Evolutionary conservation across 1,140 invertebrate genomes (phyloP).

Genomic region (Philaenus spumarius): DNA sequence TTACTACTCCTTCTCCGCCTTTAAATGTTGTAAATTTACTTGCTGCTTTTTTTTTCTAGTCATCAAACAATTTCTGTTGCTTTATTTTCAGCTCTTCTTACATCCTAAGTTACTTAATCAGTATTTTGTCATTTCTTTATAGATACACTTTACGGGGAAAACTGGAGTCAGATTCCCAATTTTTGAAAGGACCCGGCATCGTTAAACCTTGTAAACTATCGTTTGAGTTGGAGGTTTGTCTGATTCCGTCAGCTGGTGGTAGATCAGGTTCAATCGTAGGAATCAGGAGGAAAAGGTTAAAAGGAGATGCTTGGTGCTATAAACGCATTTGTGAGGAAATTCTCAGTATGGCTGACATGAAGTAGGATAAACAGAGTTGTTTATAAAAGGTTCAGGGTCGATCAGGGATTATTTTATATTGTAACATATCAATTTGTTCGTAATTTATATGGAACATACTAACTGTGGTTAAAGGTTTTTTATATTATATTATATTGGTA

Average conservation of each 20-base stretch:
- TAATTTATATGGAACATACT: too few species aligned
- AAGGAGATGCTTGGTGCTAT: constrained; percentile 80
- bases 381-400: neutral
- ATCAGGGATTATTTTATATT: too few species aligned
- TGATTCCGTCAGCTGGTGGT: constrained; percentile 39
- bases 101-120: too few species aligned
- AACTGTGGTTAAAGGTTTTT: too few species aligned
- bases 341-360: constrained; percentile 37
- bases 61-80: too few species aligned
- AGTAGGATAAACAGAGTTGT: neutral
- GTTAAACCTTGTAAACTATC: constrained; percentile 41
- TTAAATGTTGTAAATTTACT: too few species aligned
- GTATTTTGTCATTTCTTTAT: constrained; percentile 14
- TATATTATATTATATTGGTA: too few species aligned
- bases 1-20: too few species aligned
- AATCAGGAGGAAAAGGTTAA: constrained; percentile 67
- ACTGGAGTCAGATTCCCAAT: constrained; percentile 33
- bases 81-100: too few species aligned
- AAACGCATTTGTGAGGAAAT: constrained; percentile 82
- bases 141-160: constrained; percentile 61
- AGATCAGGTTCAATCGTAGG: constrained; percentile 47
- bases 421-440: too few species aligned
- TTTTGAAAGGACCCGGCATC: neutral
- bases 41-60: too few species aligned
- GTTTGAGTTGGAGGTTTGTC: constrained; percentile 78